These are phyloP conservation scores for Stigmatopora nigra DNA, from an alignment of 2,113 vertebrate species.

Conservation along the genomic window DNA sequence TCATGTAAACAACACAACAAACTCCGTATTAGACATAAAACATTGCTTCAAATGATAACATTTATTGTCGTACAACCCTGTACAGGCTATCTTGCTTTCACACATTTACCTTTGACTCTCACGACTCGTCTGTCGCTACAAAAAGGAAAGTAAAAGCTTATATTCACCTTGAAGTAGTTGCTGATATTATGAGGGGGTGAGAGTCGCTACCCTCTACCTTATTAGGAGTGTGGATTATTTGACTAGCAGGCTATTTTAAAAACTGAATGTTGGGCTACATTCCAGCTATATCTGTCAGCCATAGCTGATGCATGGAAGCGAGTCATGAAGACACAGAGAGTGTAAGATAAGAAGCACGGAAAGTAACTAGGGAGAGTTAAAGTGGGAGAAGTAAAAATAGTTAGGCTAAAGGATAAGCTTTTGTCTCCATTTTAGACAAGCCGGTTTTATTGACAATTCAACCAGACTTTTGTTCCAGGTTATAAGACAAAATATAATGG, in stretches of 20 bases:
- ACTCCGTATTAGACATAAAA: neutral
- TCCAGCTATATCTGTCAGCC: conserved; percentile 53
- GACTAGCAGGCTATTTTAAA: conserved; percentile 68
- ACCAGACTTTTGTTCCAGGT: neutral
- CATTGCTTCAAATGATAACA: neutral
- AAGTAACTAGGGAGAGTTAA: neutral
- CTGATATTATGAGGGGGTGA: conserved; percentile 63
- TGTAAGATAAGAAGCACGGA: neutral
- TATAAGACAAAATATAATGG: neutral
- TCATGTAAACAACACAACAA: neutral
- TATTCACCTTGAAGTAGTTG: conserved; percentile 51
- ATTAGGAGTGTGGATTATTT: conserved; percentile 61
- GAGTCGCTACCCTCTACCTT: conserved; percentile 59
- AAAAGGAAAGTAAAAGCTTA: conserved; percentile 36
- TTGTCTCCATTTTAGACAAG: neutral
- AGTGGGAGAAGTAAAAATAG: conserved; percentile 1
- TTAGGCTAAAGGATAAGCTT: neutral
- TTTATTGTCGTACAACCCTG: conserved; percentile 1
- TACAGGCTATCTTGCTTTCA: neutral
- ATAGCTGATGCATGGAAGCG: conserved; percentile 27
- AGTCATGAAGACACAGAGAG: conserved; percentile 25
- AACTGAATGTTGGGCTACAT: conserved; percentile 63
- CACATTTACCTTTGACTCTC: conserved; percentile 6
- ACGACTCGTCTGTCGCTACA: conserved; percentile 6
- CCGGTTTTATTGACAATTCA: neutral